Evolutionary conservation across 2,797 vertebrate genomes (phyloP).

Genomic region (Rhynchotus rufescens): DNA sequence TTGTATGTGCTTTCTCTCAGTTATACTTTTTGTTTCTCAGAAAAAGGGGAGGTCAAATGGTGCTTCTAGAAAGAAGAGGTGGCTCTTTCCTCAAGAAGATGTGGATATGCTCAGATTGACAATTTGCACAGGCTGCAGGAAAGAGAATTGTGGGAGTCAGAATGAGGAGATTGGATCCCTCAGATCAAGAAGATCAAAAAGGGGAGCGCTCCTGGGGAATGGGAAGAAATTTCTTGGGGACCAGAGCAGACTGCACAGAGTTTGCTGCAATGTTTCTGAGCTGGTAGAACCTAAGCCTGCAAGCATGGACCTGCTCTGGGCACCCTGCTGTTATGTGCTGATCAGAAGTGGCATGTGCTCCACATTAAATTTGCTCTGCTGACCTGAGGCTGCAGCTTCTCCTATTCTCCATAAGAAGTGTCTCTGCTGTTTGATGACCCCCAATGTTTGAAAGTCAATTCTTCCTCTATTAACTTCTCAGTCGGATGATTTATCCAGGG

Average conservation of each 20-base stretch:
- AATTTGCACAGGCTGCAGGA: too few species aligned
- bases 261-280: background rate
- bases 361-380: background rate
- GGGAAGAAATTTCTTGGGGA: background rate
- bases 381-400: background rate
- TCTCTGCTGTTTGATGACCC: background rate
- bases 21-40: fast-evolving
- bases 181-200: background rate
- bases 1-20: background rate
- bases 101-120: background rate
- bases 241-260: background rate
- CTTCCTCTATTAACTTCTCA: background rate
- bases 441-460: background rate
- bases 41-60: background rate
- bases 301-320: background rate
- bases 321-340: background rate
- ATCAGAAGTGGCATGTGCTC: background rate
- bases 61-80: background rate
- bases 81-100: background rate
- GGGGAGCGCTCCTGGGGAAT: fast-evolving
- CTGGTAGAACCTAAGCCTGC: background rate
- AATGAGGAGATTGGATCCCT: too few species aligned
- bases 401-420: background rate
- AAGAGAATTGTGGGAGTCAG: too few species aligned
- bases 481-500: background rate